Conservation (phyloP, 2,113 vertebrate species). For the Mohoua ochrocephala region DNA sequence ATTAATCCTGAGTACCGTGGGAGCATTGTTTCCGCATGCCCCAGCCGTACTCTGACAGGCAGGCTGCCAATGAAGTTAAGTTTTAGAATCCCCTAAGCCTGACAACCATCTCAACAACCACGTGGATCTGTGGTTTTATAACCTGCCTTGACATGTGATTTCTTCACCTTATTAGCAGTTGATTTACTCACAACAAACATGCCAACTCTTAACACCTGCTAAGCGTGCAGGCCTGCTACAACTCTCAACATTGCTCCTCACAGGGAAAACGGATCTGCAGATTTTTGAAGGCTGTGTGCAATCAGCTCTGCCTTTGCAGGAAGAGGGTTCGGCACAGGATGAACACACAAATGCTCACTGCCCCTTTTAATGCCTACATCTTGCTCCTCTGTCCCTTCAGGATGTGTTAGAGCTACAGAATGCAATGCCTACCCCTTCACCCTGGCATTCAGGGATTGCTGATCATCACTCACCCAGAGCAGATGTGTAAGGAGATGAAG, state of each 20-base stretch:
- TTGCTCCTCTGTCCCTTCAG: neutral
- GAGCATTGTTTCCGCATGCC: constrained; percentile 32
- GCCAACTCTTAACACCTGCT: constrained; percentile 9
- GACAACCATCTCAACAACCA: constrained; percentile 22
- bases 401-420: rapidly evolving
- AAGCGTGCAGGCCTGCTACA: neutral
- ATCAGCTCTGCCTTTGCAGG: neutral
- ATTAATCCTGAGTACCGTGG: neutral
- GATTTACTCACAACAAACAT: constrained; percentile 1
- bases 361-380: neutral
- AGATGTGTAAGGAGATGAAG: neutral
- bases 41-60: neutral
- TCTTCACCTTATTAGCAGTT: constrained; percentile 48
- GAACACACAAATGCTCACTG: neutral
- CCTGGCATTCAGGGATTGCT: neutral
- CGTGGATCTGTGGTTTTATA: constrained; percentile 59
- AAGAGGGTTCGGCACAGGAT: neutral
- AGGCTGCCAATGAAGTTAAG: constrained; percentile 9
- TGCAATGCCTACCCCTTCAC: neutral
- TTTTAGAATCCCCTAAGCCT: constrained; percentile 61
- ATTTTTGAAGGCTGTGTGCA: neutral
- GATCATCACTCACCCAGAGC: neutral
- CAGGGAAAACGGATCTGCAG: neutral
- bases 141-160: constrained; percentile 49
- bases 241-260: neutral